Evolutionary conservation across 2,888 invertebrate genomes (phyloP).

Genomic region (Lycocerus yunnanus): DNA sequence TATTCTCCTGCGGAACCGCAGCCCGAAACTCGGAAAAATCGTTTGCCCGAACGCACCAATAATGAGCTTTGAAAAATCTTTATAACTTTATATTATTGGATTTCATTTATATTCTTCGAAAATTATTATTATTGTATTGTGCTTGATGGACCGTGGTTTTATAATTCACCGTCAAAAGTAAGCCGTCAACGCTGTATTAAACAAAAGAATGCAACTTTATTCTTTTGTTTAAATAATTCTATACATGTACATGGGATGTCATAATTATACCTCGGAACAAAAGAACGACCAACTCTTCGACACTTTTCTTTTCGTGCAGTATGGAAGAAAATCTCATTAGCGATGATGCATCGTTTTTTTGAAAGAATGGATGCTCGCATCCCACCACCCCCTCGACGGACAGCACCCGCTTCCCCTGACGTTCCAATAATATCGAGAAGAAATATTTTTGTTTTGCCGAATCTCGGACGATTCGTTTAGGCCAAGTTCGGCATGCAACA

Average conservation of each 20-base stretch:
- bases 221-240: constrained; percentile 11
- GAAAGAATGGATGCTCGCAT: no score
- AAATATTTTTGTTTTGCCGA: neutral
- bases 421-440: neutral
- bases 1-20: neutral
- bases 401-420: neutral
- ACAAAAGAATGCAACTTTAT: constrained; percentile 7
- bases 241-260: constrained; percentile 12
- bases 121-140: constrained; percentile 17
- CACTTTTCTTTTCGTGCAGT: neutral
- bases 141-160: constrained; percentile 21
- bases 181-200: constrained; percentile 20
- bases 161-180: constrained; percentile 11
- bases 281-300: neutral
- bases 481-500: constrained; percentile 33
- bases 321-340: no score
- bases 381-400: neutral
- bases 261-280: constrained; percentile 11
- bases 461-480: constrained; percentile 35
- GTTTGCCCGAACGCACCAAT: constrained; percentile 28
- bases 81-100: constrained; percentile 33
- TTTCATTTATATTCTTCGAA: constrained; percentile 22
- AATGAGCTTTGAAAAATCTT: constrained; percentile 32
- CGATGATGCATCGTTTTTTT: no score
- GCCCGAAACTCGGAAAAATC: neutral